Conservation (phyloP, 2,888 invertebrate species). For the Drosophila recens region DNA sequence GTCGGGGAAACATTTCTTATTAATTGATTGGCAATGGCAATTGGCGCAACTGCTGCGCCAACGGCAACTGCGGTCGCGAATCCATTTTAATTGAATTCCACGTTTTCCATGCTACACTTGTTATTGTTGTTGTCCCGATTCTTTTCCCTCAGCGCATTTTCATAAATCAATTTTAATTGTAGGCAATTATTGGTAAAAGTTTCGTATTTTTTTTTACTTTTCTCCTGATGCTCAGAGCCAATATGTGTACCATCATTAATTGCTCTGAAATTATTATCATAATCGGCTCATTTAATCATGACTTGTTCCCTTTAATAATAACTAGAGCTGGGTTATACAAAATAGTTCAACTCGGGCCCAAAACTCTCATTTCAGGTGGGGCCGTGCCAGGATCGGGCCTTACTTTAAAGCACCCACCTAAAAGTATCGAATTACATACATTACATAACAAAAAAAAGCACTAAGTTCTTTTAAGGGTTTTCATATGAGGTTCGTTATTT, state of each 20-base stretch:
- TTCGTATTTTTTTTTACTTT: constrained; percentile 17
- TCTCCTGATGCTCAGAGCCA: constrained; percentile 17
- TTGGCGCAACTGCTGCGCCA: constrained; percentile 23
- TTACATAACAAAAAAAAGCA: too few species aligned
- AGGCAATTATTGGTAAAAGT: constrained; percentile 79
- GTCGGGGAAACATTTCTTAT: constrained; percentile 54
- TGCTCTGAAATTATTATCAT: constrained; percentile 65
- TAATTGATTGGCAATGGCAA: constrained; percentile 69
- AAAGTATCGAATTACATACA: too few species aligned
- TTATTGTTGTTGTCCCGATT: constrained; percentile 11
- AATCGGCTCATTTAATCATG: constrained; percentile 61
- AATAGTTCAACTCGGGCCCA: too few species aligned
- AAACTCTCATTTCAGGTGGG: too few species aligned
- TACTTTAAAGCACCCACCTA: too few species aligned
- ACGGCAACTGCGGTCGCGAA: constrained; percentile 39
- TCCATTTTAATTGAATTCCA: constrained; percentile 74
- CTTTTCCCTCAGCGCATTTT: constrained; percentile 44
- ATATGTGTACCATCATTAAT: constrained; percentile 68
- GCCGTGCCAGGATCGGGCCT: too few species aligned
- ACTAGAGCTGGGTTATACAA: too few species aligned
- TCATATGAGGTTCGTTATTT: too few species aligned
- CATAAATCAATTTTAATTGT: constrained; percentile 83
- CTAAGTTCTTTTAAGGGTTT: too few species aligned
- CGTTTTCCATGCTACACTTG: constrained; percentile 6
- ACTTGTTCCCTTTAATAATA: neutral